Conservation (phyloP, 1,140 invertebrate species). For the Conopomorpha cramerella region DNA sequence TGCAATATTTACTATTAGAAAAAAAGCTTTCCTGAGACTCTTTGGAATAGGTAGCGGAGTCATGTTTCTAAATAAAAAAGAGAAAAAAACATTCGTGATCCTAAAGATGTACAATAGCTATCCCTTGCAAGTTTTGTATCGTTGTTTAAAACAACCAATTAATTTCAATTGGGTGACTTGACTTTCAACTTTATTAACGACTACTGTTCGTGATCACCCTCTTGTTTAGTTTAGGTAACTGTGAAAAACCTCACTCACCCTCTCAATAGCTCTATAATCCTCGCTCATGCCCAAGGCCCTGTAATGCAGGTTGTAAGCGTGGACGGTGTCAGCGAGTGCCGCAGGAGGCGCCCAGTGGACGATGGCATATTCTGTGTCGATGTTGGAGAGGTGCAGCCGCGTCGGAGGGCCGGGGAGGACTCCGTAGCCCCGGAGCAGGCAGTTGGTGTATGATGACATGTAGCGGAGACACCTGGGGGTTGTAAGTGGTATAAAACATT, state of each 20-base stretch:
- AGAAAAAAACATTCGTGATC: too few species aligned
- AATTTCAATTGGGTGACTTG: too few species aligned
- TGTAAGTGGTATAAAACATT: not conserved
- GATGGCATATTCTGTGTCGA: slow-evolving; percentile 75
- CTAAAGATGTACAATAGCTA: too few species aligned
- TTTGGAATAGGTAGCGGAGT: too few species aligned
- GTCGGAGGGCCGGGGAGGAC: slow-evolving; percentile 75
- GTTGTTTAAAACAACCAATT: too few species aligned
- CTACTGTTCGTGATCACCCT: too few species aligned
- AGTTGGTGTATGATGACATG: slow-evolving; percentile 79
- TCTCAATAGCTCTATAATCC: slow-evolving; percentile 59
- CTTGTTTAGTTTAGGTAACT: not conserved
- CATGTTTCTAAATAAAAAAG: too few species aligned
- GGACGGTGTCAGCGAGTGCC: slow-evolving; percentile 71
- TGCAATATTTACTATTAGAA: too few species aligned
- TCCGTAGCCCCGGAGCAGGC: slow-evolving; percentile 81
- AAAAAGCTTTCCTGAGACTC: too few species aligned
- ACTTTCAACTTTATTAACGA: too few species aligned
- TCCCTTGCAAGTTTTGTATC: too few species aligned
- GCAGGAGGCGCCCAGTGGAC: slow-evolving; percentile 78
- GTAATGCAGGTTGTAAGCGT: slow-evolving; percentile 71
- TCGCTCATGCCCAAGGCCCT: slow-evolving; percentile 58
- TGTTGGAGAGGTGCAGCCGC: slow-evolving; percentile 69
- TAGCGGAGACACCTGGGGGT: slow-evolving; percentile 73
- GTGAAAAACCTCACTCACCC: slow-evolving; percentile 28